Evolutionary conservation across 2,888 invertebrate species (phyloP), one percentile per base, ranked within the genome.

Genomic region (Trypoxylon attenuatum): DNA sequence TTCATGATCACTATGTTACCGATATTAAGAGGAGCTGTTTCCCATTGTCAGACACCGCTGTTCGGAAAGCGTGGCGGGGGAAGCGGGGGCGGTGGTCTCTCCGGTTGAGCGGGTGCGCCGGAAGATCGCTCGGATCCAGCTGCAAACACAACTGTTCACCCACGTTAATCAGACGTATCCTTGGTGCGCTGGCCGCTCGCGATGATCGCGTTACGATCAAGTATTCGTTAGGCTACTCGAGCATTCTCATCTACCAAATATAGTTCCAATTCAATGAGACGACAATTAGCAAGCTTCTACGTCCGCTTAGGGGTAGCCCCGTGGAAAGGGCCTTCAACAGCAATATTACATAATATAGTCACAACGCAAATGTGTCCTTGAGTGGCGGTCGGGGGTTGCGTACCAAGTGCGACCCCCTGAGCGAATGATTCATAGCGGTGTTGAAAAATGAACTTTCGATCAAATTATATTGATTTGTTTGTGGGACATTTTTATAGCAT

Each of bases 111-210:
- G 88, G 92, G 93, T 87, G 91, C 91, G 88, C 89, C 91, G 89
- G 94, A 94, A 90, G 94, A 95, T 89, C 92, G 94, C 89, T 95
- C 95, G 88, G 94, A 95, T 88, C 94, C 95, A 92, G 94, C 90
- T 92, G 88, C 85, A 89, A 88, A 88, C 83, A 87, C 86, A 85
- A 85, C 85, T 89, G 87, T 74, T 69, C 58, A 46, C 47, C 59
- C 42, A 70, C 57, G 61, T 75, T 75, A 75, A 52, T 75, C 60
- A 39, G 64, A 50, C 53, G 69, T 33, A 59, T 47, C n/a, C 49
- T 56, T 25, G 8, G n/a, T 15, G 4, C 13, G 18, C 25, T n/a
- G 10, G 39, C 22, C 56, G 13, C 25, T 21, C 27, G 29, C 49
- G 23, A 16, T 10, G n/a, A 10, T n/a, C 21, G 18, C 19, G 43